phyloP scores from a whole-genome alignment of 2,888 invertebrate species.

The Morinoia aosen region DNA sequence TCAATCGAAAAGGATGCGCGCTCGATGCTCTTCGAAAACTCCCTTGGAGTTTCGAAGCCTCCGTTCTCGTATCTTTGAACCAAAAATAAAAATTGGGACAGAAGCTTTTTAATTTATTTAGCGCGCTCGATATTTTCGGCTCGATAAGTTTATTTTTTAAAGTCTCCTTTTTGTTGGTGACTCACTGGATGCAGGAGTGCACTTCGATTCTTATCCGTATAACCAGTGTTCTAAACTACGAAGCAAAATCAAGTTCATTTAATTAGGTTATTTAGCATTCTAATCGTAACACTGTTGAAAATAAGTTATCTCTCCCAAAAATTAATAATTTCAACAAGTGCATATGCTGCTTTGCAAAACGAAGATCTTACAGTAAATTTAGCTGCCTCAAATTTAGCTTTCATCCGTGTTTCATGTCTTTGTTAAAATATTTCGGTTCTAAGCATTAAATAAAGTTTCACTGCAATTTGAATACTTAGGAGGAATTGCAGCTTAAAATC shows the following conservation, averaged over 20 bases:
- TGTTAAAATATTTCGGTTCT: too few species aligned
- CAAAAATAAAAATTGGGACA: background rate
- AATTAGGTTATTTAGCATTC: too few species aligned
- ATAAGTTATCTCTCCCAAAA: too few species aligned
- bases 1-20: slow-evolving; percentile 11
- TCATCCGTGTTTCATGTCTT: too few species aligned
- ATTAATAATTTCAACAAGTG: too few species aligned
- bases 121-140: background rate
- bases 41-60: background rate
- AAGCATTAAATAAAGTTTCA: background rate
- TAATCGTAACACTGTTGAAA: too few species aligned
- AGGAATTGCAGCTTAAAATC: background rate
- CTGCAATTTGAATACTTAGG: background rate
- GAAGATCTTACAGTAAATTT: too few species aligned
- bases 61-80: background rate
- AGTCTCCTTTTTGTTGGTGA: background rate
- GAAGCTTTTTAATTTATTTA: background rate
- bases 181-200: too few species aligned
- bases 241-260: too few species aligned
- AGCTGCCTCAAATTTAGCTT: too few species aligned
- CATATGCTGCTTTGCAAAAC: too few species aligned
- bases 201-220: background rate
- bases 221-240: background rate
- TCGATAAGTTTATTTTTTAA: background rate
- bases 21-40: background rate